These are phyloP conservation scores for Luperina nickerlii DNA, from an alignment of 2,888 invertebrate species.

Conservation along the genomic window DNA sequence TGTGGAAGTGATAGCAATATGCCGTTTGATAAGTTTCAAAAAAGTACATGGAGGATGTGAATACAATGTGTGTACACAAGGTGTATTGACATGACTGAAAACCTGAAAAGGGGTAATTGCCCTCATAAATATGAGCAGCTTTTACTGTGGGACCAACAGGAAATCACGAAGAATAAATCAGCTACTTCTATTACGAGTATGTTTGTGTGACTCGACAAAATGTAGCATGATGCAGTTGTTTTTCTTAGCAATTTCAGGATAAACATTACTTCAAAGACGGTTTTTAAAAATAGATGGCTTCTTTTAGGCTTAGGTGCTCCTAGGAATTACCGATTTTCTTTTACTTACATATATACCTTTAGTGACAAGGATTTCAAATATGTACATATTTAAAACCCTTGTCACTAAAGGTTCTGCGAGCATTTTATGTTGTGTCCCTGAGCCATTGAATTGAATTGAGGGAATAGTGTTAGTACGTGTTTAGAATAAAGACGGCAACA, in stretches of 20 bases:
- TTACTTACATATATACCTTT: not conserved
- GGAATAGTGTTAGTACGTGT: constrained; percentile 29
- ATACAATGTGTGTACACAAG: not conserved
- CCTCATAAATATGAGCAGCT: not conserved
- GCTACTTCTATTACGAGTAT: not conserved
- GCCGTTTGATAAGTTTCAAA: not conserved
- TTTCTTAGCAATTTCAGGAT: not conserved
- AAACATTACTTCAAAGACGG: not conserved
- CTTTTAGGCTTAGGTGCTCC: not conserved
- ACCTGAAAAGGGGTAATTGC: not conserved
- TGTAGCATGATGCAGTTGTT: not conserved
- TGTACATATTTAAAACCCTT: not conserved
- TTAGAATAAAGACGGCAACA: constrained; percentile 8
- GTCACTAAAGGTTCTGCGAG: not conserved
- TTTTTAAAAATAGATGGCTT: not conserved
- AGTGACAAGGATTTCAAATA: too few relatives aligned
- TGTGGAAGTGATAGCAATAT: not conserved
- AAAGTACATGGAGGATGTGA: not conserved
- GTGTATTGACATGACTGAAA: not conserved
- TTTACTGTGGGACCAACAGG: not conserved
- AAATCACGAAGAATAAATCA: not conserved
- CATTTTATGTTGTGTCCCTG: not conserved
- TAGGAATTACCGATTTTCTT: not conserved
- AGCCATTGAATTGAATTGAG: constrained; percentile 25
- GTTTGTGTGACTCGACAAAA: not conserved